These are phyloP conservation scores for Orchesella flavescens DNA, from an alignment of 2,888 invertebrate genomes.

Conservation along the genomic window DNA sequence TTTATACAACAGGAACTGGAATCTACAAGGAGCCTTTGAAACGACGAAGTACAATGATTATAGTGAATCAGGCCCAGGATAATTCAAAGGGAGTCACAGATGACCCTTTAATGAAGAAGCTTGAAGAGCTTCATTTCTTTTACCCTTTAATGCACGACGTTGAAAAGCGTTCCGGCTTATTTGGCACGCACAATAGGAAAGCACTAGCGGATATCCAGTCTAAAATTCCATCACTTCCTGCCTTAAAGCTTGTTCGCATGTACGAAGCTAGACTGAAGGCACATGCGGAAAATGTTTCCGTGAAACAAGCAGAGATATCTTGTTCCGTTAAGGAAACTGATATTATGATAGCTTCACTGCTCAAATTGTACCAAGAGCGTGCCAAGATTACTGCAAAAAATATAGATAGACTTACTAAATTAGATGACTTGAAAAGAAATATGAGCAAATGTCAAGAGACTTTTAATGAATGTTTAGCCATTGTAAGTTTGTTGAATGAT, in stretches of 20 bases:
- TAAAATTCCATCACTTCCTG: constrained; percentile 52
- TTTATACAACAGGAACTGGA: too few species aligned
- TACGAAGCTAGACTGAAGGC: constrained; percentile 61
- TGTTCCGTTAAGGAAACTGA: constrained; percentile 76
- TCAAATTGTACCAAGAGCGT: constrained; percentile 82
- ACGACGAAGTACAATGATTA: constrained; percentile 62
- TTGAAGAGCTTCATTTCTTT: constrained; percentile 63
- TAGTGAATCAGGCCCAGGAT: constrained; percentile 54
- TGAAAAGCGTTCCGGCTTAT: constrained; percentile 59
- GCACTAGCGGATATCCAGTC: constrained; percentile 52
- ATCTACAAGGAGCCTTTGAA: not conserved
- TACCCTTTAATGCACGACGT: constrained; percentile 65
- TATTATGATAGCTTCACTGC: constrained; percentile 81
- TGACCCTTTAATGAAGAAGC: constrained; percentile 63
- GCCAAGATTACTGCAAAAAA: constrained; percentile 89
- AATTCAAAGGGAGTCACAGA: not conserved
- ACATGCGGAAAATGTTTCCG: constrained; percentile 43
- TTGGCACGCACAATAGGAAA: constrained; percentile 46
- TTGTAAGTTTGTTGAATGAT: constrained; percentile 88
- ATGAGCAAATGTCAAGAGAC: constrained; percentile 86
- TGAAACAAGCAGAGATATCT: constrained; percentile 56
- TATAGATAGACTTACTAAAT: constrained; percentile 87
- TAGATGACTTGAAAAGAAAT: constrained; percentile 87
- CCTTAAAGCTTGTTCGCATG: constrained; percentile 59
- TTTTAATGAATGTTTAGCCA: constrained; percentile 87